A percentile compares a stretch with the other conserved stretches of the same genome.
Evolutionary conservation across 2,113 vertebrate genomes (phyloP).

Genomic region (Urocynchramus pylzowi): DNA sequence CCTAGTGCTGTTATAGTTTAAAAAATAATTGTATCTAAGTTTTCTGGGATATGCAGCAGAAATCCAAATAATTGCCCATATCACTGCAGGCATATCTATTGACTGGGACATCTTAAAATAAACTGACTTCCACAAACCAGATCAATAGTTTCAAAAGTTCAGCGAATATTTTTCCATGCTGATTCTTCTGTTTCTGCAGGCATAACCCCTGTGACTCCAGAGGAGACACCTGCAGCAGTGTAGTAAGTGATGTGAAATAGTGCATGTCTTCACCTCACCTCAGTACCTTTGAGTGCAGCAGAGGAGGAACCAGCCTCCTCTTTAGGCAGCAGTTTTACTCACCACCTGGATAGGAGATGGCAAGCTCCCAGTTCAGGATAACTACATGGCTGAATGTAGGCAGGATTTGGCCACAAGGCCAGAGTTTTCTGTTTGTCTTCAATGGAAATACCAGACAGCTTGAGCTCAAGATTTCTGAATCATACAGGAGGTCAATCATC

Average conservation of each 20-base stretch:
- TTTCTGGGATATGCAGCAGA: not conserved
- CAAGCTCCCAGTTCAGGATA: constrained; percentile 21
- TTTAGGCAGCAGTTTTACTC: constrained; percentile 20
- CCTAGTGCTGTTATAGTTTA: not conserved
- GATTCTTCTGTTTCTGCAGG: not conserved
- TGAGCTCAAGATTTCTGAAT: not conserved
- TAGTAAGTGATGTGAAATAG: constrained; percentile 29
- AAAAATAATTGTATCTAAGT: not conserved
- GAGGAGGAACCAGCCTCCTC: constrained; percentile 42
- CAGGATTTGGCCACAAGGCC: not conserved
- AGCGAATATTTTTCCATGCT: not conserved
- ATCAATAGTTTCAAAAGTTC: not conserved
- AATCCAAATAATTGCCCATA: not conserved
- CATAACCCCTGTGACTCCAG: not conserved
- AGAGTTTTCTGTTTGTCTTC: not conserved
- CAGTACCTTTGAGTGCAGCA: constrained; percentile 23
- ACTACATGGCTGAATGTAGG: not conserved
- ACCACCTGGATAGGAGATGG: constrained; percentile 20
- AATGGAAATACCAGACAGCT: not conserved
- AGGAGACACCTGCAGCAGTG: not conserved
- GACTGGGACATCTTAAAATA: not conserved
- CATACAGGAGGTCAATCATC: not conserved
- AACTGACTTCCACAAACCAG: not conserved
- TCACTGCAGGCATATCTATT: not conserved
- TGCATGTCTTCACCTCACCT: constrained; percentile 23